These are phyloP conservation scores for Grallaria varia DNA, from an alignment of 2,113 vertebrate species.

Conservation along the genomic window DNA sequence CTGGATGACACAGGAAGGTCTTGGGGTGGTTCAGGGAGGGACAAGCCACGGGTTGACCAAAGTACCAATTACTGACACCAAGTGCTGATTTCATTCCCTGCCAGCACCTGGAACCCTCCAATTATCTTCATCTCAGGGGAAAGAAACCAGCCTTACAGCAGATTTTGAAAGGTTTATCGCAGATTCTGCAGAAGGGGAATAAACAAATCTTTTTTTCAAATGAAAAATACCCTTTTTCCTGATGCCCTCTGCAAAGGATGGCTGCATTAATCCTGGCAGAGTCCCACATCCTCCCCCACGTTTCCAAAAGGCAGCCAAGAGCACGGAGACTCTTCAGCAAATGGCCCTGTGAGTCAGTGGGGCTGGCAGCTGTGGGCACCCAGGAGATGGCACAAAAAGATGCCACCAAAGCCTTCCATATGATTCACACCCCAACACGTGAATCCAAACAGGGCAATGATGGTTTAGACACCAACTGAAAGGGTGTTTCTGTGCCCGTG, in stretches of 20 bases:
- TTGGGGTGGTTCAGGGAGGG: not conserved
- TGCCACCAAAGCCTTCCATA: not conserved
- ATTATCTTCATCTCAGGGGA: not conserved
- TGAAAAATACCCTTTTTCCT: conserved; percentile 8
- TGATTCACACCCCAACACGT: too few species aligned
- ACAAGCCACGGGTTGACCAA: not conserved
- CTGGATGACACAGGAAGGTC: accelerated
- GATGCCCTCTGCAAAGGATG: conserved; percentile 6
- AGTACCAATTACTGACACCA: not conserved
- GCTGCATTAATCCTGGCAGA: conserved; percentile 21
- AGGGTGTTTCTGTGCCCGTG: not conserved
- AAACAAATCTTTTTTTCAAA: not conserved
- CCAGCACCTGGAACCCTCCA: not conserved
- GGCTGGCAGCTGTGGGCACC: conserved; percentile 7
- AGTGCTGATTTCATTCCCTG: not conserved
- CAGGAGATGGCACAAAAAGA: not conserved
- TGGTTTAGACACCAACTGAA: not conserved
- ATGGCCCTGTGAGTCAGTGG: conserved; percentile 55
- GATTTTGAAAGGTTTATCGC: not conserved
- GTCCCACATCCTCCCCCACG: conserved; percentile 37
- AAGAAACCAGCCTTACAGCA: not conserved
- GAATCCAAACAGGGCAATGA: too few species aligned
- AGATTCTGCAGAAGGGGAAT: not conserved
- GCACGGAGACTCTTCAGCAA: not conserved
- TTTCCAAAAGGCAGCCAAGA: conserved; percentile 29